phyloP scores from a whole-genome alignment of 2,797 vertebrate species.

The Hypotaenidia okinawae region DNA sequence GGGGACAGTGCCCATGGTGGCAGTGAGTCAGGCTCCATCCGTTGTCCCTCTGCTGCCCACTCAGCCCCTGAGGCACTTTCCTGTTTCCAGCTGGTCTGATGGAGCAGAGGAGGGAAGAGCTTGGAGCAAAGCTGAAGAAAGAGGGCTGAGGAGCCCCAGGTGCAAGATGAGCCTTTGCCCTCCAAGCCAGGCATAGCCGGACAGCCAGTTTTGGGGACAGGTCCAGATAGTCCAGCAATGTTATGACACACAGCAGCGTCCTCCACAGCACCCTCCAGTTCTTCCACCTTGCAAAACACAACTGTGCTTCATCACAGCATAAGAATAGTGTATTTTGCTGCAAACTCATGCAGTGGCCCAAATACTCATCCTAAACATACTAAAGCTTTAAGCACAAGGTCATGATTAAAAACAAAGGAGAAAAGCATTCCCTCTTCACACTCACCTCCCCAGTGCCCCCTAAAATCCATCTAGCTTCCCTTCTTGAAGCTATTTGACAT shows the following conservation, averaged over 20 bases:
- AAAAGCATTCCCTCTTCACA: not conserved
- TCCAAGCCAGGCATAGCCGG: not conserved
- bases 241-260: not conserved
- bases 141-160: not conserved
- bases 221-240: not conserved
- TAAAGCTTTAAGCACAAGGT: not conserved
- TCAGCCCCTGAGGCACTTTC: not conserved
- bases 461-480: not conserved
- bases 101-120: not conserved
- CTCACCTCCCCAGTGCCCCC: not conserved
- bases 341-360: not conserved
- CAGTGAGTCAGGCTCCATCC: constrained; percentile 2
- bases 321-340: not conserved
- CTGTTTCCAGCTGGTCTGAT: not conserved
- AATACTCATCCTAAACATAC: not conserved
- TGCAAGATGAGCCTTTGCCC: not conserved
- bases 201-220: not conserved
- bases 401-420: not conserved
- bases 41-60: not conserved
- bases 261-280: rapidly evolving
- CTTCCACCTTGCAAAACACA: not conserved
- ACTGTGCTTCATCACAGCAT: rapidly evolving
- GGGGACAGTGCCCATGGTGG: not conserved
- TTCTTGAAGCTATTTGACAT: rapidly evolving
- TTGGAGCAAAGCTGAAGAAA: not conserved